Base-by-base conservation (phyloP, 1,140 invertebrate genomes). In the Anoplolepis gracilipes region DNA sequence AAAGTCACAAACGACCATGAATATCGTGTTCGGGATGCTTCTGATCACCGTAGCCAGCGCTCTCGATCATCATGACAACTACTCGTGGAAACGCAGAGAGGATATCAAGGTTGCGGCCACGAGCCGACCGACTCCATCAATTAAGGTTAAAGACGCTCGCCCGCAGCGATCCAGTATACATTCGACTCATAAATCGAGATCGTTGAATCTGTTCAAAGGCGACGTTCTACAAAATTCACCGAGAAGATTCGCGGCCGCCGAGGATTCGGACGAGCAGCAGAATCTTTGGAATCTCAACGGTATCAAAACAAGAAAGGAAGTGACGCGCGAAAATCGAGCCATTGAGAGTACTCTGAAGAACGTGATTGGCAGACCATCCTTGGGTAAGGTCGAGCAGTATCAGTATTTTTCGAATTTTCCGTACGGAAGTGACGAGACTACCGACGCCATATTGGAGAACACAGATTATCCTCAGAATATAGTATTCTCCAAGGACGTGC, bases 311-410 rank as follows among this genome's bases (percentile, higher is more conserved):
- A 19, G 36, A 10, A 53, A 72, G n/a, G 86, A 73, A 13, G 39
- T 84, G 25, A 72, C 75, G 70, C 88, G 88, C 16, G 78, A 88
- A 25, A 84, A 88, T 69, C 84, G 88, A 55, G 88, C 87, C 33
- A 88, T 90, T 11, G 88, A 84, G 16, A 84, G 36, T 8, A 88
- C 73, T 22, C 16, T 84, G 69, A 88, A 86, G 30, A 89, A 89
- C 25, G 69, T 73, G 19, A 62, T 89, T 19, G 33, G 33, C 22
- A 55, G 33, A 30, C 81, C 79, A 4, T 53, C 75, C 13, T 73
- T n/a, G 22, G 33, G 2, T 1, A 82, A 85, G 8, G 55, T 73
- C 67, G 78, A 78, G 2, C 76, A 73, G 33, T 73, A 77, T 36
- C 73, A 65, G 6, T 85, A 85, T 28, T 55, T 85, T 64, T 67